Evolutionary conservation across 2,888 invertebrate genomes (phyloP).

Genomic region (Dolomedes plantarius): DNA sequence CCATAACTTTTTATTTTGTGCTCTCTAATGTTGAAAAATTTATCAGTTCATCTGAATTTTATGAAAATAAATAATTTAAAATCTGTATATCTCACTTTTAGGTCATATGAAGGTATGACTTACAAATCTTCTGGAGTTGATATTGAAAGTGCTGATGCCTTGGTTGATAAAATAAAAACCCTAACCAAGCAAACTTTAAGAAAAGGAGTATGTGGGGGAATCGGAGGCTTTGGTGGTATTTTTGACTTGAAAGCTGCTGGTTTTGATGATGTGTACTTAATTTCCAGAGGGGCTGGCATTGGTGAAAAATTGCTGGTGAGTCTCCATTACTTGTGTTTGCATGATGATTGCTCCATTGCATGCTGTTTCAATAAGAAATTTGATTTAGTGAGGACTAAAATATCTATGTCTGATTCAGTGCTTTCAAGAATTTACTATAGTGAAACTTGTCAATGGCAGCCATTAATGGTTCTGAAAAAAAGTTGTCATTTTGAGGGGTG

Average conservation of each 20-base stretch:
- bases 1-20: too few relatives aligned
- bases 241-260: constrained; percentile 87
- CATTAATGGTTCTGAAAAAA: too few relatives aligned
- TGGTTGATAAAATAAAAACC: constrained; percentile 89
- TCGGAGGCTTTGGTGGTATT: constrained; percentile 96
- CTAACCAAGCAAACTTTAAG: constrained; percentile 87
- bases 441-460: too few relatives aligned
- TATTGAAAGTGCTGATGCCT: constrained; percentile 91
- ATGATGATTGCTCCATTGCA: too few relatives aligned
- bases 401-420: too few relatives aligned
- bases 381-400: too few relatives aligned
- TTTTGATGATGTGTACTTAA: constrained; percentile 88
- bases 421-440: too few relatives aligned
- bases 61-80: too few relatives aligned
- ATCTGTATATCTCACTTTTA: constrained; percentile 24
- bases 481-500: too few relatives aligned
- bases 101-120: constrained; percentile 79
- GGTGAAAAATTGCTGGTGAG: constrained; percentile 94
- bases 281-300: constrained; percentile 96
- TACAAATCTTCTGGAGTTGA: constrained; percentile 94
- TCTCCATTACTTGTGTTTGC: not conserved
- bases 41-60: too few relatives aligned
- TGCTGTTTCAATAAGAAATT: too few relatives aligned
- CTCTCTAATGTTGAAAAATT: too few relatives aligned
- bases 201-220: constrained; percentile 85